A percentile compares a stretch with the other conserved stretches of the same genome.
These are phyloP conservation scores for Azorinus chamasolen DNA, from an alignment of 2,888 invertebrate species.

Conservation along the genomic window DNA sequence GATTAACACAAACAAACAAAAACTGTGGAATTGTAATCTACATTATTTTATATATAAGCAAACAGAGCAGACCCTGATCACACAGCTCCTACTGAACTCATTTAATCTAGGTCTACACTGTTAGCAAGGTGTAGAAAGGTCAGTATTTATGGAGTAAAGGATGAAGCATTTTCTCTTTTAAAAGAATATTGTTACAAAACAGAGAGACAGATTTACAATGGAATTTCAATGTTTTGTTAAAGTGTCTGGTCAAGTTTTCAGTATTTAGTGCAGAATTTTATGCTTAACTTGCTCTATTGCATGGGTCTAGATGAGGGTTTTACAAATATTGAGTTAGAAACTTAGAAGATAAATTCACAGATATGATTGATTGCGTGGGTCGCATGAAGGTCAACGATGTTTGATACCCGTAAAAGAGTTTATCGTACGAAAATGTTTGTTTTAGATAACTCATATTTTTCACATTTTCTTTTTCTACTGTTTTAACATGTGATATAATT, in stretches of 20 bases:
- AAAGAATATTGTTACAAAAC: no score
- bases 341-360: slow-evolving; percentile 28
- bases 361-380: slow-evolving; percentile 41
- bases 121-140: no score
- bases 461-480: no score
- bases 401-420: slow-evolving; percentile 20
- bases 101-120: no score
- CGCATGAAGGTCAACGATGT: slow-evolving; percentile 30
- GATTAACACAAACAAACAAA: no score
- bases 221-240: slow-evolving; percentile 7
- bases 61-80: background rate
- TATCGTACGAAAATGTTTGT: slow-evolving; percentile 41
- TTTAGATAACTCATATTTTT: background rate
- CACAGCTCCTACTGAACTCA: background rate
- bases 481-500: no score
- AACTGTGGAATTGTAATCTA: no score
- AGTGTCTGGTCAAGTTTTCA: no score
- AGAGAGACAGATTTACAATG: slow-evolving; percentile 1
- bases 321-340: slow-evolving; percentile 46
- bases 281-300: slow-evolving; percentile 8
- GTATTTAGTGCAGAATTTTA: no score
- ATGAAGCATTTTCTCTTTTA: no score
- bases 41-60: no score
- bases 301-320: slow-evolving; percentile 13
- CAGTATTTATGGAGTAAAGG: no score